Evolutionary conservation across 2,888 invertebrate genomes (phyloP).

Genomic region (Petrophora chlorosata): DNA sequence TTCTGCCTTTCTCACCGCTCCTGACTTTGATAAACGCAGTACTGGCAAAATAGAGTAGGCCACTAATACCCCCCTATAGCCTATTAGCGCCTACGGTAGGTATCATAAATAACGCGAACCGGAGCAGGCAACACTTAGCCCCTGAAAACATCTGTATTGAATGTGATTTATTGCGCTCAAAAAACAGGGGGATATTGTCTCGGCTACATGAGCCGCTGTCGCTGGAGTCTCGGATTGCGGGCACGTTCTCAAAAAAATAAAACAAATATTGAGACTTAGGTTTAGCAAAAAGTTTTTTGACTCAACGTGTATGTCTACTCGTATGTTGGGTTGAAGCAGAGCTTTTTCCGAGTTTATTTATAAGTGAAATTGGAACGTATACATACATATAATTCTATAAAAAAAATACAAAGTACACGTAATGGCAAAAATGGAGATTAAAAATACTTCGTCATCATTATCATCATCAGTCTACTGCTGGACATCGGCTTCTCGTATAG

Average conservation of each 20-base stretch:
- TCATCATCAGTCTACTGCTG: no score
- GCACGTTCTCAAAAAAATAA: conserved; percentile 10
- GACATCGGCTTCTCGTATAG: no score
- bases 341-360: no score
- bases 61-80: conserved; percentile 37
- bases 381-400: no score
- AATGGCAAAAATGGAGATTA: no score
- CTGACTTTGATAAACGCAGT: conserved; percentile 37
- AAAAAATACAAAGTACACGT: no score
- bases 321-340: no score
- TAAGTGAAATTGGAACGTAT: no score
- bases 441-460: no score
- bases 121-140: conserved; percentile 33
- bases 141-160: conserved; percentile 32
- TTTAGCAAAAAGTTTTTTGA: neutral
- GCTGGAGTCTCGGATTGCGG: conserved; percentile 12
- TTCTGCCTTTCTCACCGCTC: conserved; percentile 30
- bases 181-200: conserved; percentile 23
- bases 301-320: no score
- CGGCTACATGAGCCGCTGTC: neutral
- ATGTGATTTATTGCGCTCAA: conserved; percentile 30
- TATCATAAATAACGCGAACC: conserved; percentile 36
- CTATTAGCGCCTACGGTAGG: conserved; percentile 36
- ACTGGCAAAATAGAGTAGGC: conserved; percentile 36
- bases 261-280: no score